Conservation (phyloP, 2,888 invertebrate genomes). For the Drosophila helvetica region DNA sequence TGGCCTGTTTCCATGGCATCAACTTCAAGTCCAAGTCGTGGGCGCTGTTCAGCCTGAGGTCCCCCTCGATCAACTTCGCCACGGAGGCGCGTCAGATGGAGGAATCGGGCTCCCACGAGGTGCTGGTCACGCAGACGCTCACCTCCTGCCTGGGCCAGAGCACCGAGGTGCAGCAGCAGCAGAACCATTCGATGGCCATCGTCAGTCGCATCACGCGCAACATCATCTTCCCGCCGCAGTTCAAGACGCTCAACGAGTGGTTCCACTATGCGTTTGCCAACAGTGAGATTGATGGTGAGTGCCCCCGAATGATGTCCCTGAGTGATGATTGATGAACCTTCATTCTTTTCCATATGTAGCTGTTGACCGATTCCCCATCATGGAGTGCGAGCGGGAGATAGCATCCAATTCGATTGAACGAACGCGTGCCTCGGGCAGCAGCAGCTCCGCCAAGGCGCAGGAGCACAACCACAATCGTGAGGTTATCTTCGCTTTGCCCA, state of each 20-base stretch:
- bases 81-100: slow-evolving; percentile 96
- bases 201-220: slow-evolving; percentile 96
- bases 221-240: slow-evolving; percentile 97
- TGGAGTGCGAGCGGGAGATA: slow-evolving; percentile 90
- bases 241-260: slow-evolving; percentile 97
- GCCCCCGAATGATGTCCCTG: not conserved
- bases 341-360: slow-evolving; percentile 85
- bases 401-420: slow-evolving; percentile 86
- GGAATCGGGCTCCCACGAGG: slow-evolving; percentile 86
- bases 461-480: slow-evolving; percentile 94
- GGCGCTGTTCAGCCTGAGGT: slow-evolving; percentile 96
- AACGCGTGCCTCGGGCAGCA: slow-evolving; percentile 84
- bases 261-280: slow-evolving; percentile 98
- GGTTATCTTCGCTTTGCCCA: slow-evolving; percentile 98
- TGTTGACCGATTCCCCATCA: slow-evolving; percentile 94
- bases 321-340: not conserved
- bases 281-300: slow-evolving; percentile 95
- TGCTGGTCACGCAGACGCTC: slow-evolving; percentile 94
- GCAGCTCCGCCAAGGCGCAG: slow-evolving; percentile 86
- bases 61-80: slow-evolving; percentile 96
- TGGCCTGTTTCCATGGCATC: slow-evolving; percentile 98
- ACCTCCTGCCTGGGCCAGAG: slow-evolving; percentile 94
- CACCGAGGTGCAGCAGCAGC: slow-evolving; percentile 85
- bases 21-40: slow-evolving; percentile 98
- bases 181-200: slow-evolving; percentile 96